phyloP scores from a whole-genome alignment of 1,140 invertebrate genomes.

The Hycleus phaleratus region DNA sequence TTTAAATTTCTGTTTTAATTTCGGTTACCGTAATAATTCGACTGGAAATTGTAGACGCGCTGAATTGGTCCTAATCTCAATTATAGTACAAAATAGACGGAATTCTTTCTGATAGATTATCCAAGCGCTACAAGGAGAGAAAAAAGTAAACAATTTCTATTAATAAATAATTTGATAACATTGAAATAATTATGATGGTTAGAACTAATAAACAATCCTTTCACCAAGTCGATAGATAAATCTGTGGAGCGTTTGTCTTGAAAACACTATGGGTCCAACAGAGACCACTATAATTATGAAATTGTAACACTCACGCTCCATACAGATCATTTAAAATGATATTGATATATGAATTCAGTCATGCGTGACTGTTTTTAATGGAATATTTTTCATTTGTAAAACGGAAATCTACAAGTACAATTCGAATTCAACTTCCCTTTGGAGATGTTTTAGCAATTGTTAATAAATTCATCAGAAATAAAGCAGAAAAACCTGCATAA shows the following conservation, averaged over 20 bases:
- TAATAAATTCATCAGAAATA: too few species aligned
- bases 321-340: conserved; percentile 9
- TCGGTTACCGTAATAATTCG: too few species aligned
- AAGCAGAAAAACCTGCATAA: too few species aligned
- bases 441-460: too few species aligned
- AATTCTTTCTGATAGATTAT: too few species aligned
- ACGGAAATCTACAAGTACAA: too few species aligned
- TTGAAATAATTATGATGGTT: neutral
- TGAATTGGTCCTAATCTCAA: too few species aligned
- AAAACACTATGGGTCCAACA: conserved; percentile 1
- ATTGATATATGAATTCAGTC: conserved; percentile 8
- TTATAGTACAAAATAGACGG: too few species aligned
- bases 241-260: conserved; percentile 3
- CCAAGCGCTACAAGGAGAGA: too few species aligned
- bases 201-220: conserved; percentile 7
- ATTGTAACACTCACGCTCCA: conserved; percentile 11
- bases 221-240: conserved; percentile 8
- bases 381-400: conserved; percentile 9
- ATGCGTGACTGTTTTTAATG: conserved; percentile 10
- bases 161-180: conserved; percentile 1
- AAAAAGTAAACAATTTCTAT: neutral
- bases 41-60: too few species aligned
- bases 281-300: conserved; percentile 10
- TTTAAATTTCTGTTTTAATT: too few species aligned
- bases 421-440: too few species aligned